Percentiles rank a stretch among this genome's conserved stretches.
phyloP scores from a whole-genome alignment of 1,140 invertebrate species.

The Lepidurus apus region DNA sequence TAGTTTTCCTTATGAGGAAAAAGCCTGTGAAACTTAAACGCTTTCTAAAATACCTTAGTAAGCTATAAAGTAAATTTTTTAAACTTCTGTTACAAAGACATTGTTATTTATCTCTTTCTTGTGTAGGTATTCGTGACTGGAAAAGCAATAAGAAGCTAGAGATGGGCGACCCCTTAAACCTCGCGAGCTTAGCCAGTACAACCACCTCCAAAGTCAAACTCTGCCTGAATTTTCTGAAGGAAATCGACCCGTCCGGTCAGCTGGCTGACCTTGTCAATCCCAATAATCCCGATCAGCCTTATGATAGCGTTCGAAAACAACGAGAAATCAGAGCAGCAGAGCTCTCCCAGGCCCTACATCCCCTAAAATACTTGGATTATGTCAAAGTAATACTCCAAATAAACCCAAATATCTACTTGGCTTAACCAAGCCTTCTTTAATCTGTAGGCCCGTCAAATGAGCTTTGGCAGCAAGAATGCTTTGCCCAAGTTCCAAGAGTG shows the following conservation, averaged over 20 bases:
- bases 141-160: constrained; percentile 23
- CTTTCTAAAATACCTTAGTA: constrained; percentile 55
- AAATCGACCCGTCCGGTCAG: constrained; percentile 26
- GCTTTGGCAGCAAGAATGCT: constrained; percentile 48
- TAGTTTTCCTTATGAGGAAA: constrained; percentile 61
- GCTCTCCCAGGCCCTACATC: constrained; percentile 26
- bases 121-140: constrained; percentile 25
- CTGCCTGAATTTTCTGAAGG: constrained; percentile 24
- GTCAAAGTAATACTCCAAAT: constrained; percentile 11
- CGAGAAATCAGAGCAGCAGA: constrained; percentile 26
- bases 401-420: background rate
- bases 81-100: background rate
- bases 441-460: constrained; percentile 49
- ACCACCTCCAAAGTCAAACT: constrained; percentile 17
- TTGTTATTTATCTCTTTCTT: background rate
- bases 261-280: constrained; percentile 28
- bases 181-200: background rate
- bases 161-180: background rate
- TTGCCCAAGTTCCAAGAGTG: constrained; percentile 53
- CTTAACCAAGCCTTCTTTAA: background rate
- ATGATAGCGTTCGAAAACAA: constrained; percentile 25
- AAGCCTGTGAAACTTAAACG: constrained; percentile 54
- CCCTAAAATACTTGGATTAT: constrained; percentile 29
- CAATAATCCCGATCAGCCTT: background rate
- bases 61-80: constrained; percentile 43